Evolutionary conservation across 2,113 vertebrate species (phyloP), one percentile per base, ranked within the genome.

Genomic region (Forbesichthys agassizii): DNA sequence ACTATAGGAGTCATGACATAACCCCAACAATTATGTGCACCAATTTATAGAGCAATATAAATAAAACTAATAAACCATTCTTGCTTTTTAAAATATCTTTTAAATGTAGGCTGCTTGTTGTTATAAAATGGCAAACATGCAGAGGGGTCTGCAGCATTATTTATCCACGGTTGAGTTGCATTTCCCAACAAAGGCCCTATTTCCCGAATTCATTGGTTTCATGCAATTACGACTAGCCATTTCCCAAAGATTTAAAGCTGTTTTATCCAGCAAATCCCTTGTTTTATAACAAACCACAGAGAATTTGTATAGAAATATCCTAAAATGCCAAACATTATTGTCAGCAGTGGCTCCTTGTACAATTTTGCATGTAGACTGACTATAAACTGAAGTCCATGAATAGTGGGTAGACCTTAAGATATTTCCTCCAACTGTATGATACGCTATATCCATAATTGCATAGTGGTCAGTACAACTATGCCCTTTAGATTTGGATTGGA

Each of bases 201-300:
- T 70, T 76, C 72, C 56, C 64, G 69, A 82, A 70, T 59, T 9
- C 69, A 84, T 76, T 68, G 73, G 75, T 74, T 70, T 62, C 48
- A 70, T 63, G 71, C 78, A 79, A 61, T 80, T 80, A 68, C 73
- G 48, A 60, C 46, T 64, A 71, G 74, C 51, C 74, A 80, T 80
- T 84, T 73, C 33, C 82, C 63, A 85, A 88, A 83, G 75, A 73
- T 79, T 84, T 77, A 68, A 11, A 66, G 53, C 73, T 77, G 65
- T 72, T 78, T 71, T 75, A 74, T 18, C 78, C 52, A 56, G 49
- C 16, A 69, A 83, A 82, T 74, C 73, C 70, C 73, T 69, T 82
- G 64, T 78, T 76, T 79, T 82, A 67, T 60, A 57, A 11, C 27
- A 72, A 73, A 83, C 75, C 74, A 5, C 79, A n/a, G 58, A 73